phyloP scores from a whole-genome alignment of 2,888 invertebrate species.

The Phania funesta region DNA sequence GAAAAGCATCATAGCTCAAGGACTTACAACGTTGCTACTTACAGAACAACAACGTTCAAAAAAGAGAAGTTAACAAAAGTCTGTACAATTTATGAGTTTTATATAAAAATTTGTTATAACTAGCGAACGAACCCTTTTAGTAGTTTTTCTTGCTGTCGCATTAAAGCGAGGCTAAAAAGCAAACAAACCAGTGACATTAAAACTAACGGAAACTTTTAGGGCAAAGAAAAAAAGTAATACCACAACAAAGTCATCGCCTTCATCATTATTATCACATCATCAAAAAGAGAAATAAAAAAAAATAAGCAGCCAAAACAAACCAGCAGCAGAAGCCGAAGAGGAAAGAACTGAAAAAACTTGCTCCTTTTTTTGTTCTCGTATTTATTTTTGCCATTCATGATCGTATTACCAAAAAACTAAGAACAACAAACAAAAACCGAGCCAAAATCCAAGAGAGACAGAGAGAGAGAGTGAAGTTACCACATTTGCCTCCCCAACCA shows the following conservation, averaged over 20 bases:
- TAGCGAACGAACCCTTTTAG: constrained; percentile 24
- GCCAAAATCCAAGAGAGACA: constrained; percentile 9
- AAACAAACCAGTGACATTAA: constrained; percentile 27
- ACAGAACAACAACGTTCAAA: constrained; percentile 49
- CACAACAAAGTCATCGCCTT: constrained; percentile 47
- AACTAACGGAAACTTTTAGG: constrained; percentile 30
- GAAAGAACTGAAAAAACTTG: not conserved
- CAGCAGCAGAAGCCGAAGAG: not conserved
- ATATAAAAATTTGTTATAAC: constrained; percentile 25
- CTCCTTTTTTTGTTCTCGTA: not conserved
- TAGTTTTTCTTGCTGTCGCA: constrained; percentile 22
- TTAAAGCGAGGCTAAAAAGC: constrained; percentile 16
- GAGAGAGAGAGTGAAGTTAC: not conserved
- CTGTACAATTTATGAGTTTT: constrained; percentile 39
- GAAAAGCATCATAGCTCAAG: constrained; percentile 50
- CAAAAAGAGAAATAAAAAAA: constrained; percentile 15
- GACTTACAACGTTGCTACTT: constrained; percentile 23
- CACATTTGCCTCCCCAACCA: not conserved
- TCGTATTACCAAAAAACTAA: constrained; percentile 42
- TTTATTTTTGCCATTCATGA: constrained; percentile 19
- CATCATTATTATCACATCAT: constrained; percentile 45
- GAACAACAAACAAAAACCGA: not conserved
- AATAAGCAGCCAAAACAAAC: not conserved
- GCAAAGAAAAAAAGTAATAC: constrained; percentile 20
- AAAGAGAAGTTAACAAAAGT: constrained; percentile 34